These are phyloP conservation scores for Panthera tigris DNA, from an alignment of 2,113 vertebrate species.

Conservation along the genomic window DNA sequence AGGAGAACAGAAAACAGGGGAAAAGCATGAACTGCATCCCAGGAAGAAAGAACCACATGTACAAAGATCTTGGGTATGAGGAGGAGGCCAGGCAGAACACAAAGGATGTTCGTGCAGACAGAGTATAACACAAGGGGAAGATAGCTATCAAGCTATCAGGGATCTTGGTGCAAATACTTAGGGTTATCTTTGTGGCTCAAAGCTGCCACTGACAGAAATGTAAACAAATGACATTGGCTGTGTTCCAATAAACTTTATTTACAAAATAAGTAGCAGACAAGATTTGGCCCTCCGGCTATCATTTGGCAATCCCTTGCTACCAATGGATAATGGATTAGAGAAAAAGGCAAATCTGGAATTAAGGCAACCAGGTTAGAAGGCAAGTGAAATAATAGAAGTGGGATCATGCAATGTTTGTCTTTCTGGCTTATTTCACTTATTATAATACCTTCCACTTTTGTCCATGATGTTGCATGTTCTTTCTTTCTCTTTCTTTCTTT, in stretches of 20 bases:
- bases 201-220: background rate
- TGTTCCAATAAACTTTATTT: background rate
- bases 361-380: background rate
- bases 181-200: background rate
- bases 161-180: background rate
- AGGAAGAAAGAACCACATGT: background rate
- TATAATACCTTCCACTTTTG: background rate
- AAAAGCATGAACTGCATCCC: background rate
- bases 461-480: background rate
- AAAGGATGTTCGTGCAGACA: background rate
- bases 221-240: background rate
- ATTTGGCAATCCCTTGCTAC: background rate
- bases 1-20: background rate
- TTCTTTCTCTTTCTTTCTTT: too few relatives aligned
- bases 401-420: background rate
- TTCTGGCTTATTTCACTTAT: background rate
- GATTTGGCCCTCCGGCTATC: background rate
- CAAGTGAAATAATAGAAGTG: background rate
- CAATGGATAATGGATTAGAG: background rate
- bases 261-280: background rate
- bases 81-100: background rate
- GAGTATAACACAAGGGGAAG: background rate
- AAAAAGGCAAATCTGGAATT: background rate
- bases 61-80: too few relatives aligned
- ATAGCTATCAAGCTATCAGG: too few relatives aligned